These are phyloP conservation scores for Gasterosteus nipponicus DNA, from an alignment of 2,113 vertebrate genomes.

Conservation along the genomic window DNA sequence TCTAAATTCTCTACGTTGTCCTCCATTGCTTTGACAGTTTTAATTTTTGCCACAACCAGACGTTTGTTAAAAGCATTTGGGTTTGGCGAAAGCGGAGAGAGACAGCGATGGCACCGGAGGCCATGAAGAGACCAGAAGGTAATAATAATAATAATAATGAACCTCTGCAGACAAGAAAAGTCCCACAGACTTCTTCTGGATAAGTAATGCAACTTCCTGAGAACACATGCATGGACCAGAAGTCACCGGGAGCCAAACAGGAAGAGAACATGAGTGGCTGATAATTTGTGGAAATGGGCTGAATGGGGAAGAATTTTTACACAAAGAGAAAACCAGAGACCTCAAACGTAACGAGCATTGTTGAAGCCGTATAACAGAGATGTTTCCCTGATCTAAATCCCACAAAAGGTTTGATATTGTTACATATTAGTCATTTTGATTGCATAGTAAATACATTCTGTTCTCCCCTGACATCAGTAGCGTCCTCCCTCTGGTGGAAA, in stretches of 20 bases:
- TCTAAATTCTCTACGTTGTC: conserved; percentile 7
- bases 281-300: conserved; percentile 50
- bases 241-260: conserved; percentile 38
- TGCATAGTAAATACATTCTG: no score
- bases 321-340: neutral
- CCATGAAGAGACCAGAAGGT: conserved; percentile 21
- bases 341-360: neutral
- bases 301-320: conserved; percentile 35
- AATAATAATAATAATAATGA: neutral
- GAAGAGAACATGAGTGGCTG: conserved; percentile 48
- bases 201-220: conserved; percentile 40
- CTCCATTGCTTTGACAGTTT: conserved; percentile 15
- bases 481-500: conserved; percentile 59
- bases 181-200: neutral
- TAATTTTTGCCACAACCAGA: conserved; percentile 9
- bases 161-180: neutral
- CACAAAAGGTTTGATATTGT: neutral
- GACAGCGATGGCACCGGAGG: conserved; percentile 19
- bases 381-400: neutral
- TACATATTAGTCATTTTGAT: neutral
- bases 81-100: neutral
- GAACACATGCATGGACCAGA: conserved; percentile 6
- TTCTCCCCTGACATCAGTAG: neutral
- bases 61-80: conserved; percentile 9
- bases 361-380: neutral